Evolutionary conservation across 37 sponge, comb jelly and placozoan species (phyloP).

Genomic region (Agelas oroides): DNA sequence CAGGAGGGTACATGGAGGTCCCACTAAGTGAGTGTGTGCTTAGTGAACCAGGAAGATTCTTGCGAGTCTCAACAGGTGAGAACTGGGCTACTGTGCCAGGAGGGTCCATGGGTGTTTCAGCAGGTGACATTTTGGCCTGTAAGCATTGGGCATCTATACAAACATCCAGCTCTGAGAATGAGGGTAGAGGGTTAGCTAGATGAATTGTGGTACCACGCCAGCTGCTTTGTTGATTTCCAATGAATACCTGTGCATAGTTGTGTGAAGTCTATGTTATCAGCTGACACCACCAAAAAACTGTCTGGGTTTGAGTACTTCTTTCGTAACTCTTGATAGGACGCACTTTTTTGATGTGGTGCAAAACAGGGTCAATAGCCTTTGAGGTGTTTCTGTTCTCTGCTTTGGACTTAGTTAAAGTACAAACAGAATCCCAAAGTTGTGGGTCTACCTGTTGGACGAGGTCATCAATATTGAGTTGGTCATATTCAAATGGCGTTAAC

Average conservation of each 20-base stretch:
- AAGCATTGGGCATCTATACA: no score
- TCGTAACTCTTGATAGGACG: background rate
- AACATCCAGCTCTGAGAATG: background rate
- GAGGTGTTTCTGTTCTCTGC: background rate
- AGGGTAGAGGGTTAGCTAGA: slow-evolving; percentile 18
- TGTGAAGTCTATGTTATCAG: slow-evolving; percentile 30
- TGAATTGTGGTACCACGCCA: slow-evolving; percentile 40
- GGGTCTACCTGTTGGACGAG: background rate
- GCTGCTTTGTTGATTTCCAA: background rate
- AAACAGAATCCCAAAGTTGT: slow-evolving; percentile 5
- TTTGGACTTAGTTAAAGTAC: background rate
- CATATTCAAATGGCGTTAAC: background rate
- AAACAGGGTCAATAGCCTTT: background rate
- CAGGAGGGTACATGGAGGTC: no score
- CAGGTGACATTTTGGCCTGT: no score
- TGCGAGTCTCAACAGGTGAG: no score
- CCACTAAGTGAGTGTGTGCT: no score
- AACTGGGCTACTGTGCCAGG: no score
- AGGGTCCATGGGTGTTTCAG: no score
- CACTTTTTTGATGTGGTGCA: slow-evolving; percentile 1
- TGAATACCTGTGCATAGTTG: slow-evolving; percentile 26
- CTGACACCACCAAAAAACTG: slow-evolving; percentile 14
- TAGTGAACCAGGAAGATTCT: no score
- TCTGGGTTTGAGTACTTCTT: background rate
- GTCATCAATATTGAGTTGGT: slow-evolving; percentile 9